These are phyloP conservation scores for Notechis scutatus DNA, from an alignment of 2,113 vertebrate species.

Conservation along the genomic window DNA sequence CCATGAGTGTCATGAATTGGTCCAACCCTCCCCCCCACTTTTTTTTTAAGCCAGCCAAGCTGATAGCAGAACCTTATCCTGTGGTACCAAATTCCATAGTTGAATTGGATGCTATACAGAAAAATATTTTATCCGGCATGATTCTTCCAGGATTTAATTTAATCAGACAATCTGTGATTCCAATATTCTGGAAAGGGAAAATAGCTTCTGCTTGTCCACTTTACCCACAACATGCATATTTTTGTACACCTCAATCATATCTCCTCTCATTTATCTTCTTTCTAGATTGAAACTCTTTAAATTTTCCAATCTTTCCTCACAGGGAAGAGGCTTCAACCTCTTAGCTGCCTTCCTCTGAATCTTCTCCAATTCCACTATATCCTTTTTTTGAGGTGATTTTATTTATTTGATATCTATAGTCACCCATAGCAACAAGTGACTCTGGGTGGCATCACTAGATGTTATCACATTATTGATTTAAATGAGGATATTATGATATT, in stretches of 20 bases:
- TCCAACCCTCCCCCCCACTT: not conserved
- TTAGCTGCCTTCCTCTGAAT: not conserved
- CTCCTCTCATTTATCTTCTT: not conserved
- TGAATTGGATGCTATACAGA: not conserved
- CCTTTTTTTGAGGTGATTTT: not conserved
- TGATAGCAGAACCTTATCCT: not conserved
- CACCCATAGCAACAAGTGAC: not conserved
- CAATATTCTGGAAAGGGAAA: not conserved
- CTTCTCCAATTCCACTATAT: not conserved
- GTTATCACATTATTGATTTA: not conserved
- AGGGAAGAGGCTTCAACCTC: not conserved
- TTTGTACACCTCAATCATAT: not conserved
- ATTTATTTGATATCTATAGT: not conserved
- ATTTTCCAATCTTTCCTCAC: not conserved
- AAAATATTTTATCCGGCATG: not conserved
- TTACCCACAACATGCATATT: not conserved
- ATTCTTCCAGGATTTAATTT: not conserved
- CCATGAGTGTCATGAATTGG: not conserved
- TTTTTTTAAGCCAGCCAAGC: not conserved
- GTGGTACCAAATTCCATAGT: not conserved
- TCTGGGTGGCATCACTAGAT: not conserved
- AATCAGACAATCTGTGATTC: not conserved
- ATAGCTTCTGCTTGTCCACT: not conserved
- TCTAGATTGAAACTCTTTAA: not conserved
- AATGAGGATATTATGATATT: not conserved